These are phyloP conservation scores for Machimus atricapillus DNA, from an alignment of 2,888 invertebrate species.

Conservation along the genomic window DNA sequence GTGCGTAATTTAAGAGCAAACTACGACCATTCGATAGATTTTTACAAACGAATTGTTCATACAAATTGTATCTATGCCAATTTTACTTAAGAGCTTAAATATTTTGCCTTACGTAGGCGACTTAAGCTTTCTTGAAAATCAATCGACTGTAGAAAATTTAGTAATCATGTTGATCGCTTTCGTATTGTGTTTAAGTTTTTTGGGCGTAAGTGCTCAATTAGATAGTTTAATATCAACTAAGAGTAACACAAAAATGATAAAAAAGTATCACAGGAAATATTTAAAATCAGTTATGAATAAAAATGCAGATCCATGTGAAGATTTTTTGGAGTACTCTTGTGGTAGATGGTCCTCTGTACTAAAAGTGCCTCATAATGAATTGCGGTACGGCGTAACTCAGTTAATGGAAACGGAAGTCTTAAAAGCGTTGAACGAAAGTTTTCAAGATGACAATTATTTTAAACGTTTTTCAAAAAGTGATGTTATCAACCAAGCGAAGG, in stretches of 20 bases:
- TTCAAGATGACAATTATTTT: neutral
- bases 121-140: neutral
- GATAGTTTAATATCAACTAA: neutral
- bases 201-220: neutral
- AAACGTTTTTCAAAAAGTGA: neutral
- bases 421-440: neutral
- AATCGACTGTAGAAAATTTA: neutral
- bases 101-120: neutral
- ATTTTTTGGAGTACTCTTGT: neutral
- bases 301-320: neutral
- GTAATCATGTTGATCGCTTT: neutral
- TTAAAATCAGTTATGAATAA: conserved; percentile 28
- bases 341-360: neutral
- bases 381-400: neutral
- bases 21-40: neutral
- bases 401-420: neutral
- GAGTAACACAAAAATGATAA: neutral
- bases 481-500: neutral
- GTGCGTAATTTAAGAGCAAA: neutral
- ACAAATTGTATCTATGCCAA: neutral
- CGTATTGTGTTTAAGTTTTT: neutral
- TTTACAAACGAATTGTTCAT: neutral
- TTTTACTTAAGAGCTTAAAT: neutral
- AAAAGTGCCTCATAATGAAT: neutral
- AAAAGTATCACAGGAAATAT: conserved; percentile 19